A percentile compares a stretch with the other conserved stretches of the same genome.
These are phyloP conservation scores for Cynopterus sphinx DNA, from an alignment of 2,797 vertebrate genomes.

Conservation along the genomic window DNA sequence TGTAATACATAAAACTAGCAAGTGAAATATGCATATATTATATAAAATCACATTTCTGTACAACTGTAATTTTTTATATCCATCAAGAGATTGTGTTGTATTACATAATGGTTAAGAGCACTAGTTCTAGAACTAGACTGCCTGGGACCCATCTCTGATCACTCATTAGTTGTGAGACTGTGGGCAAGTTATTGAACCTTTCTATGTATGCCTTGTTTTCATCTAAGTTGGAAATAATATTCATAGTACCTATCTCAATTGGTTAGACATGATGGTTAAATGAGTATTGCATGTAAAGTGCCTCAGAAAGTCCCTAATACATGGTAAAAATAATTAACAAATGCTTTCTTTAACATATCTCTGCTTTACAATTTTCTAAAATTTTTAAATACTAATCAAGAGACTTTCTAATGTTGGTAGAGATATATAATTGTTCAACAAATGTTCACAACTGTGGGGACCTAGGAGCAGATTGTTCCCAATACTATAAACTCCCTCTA, in stretches of 20 bases:
- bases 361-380: slow-evolving; percentile 32
- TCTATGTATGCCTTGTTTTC: not conserved
- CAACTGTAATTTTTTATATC: not conserved
- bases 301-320: not conserved
- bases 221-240: not conserved
- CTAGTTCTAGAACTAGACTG: not conserved
- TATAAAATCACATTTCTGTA: not conserved
- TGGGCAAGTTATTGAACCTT: not conserved
- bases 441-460: not conserved
- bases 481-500: not conserved
- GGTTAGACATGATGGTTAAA: not conserved
- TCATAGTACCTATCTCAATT: not conserved
- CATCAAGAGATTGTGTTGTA: not conserved
- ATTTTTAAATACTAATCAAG: slow-evolving; percentile 25
- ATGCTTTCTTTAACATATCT: slow-evolving; percentile 9
- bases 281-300: not conserved
- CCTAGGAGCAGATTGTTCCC: not conserved
- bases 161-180: not conserved
- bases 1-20: not conserved
- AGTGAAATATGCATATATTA: not conserved
- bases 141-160: not conserved
- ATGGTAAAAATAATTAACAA: slow-evolving; percentile 34
- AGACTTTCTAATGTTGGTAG: not conserved
- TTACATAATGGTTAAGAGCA: not conserved
- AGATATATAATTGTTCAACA: not conserved